Percentiles rank a stretch among this genome's conserved stretches.
phyloP scores from a whole-genome alignment of 2,888 invertebrate species.

The Cheilosia grossa region DNA sequence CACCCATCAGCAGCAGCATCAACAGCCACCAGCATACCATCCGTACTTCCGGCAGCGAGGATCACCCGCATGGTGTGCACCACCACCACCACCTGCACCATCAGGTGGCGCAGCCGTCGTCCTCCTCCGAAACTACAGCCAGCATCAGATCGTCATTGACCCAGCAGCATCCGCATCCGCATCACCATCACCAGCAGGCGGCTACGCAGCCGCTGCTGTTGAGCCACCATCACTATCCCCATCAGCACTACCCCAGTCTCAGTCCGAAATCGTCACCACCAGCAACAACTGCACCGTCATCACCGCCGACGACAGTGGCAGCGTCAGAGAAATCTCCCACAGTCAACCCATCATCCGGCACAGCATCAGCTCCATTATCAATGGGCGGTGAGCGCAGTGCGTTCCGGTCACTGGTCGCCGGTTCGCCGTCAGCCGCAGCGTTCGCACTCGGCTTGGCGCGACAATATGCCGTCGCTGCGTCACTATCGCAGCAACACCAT shows the following conservation, averaged over 20 bases:
- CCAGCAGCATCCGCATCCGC: slow-evolving; percentile 73
- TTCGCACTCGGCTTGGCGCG: slow-evolving; percentile 82
- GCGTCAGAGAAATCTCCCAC: slow-evolving; percentile 75
- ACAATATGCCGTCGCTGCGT: slow-evolving; percentile 81
- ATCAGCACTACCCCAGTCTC: slow-evolving; percentile 71
- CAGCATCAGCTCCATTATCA: slow-evolving; percentile 83
- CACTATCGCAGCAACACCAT: slow-evolving; percentile 81
- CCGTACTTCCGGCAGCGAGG: slow-evolving; percentile 73
- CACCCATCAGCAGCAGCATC: slow-evolving; percentile 83
- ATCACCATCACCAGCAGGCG: slow-evolving; percentile 82
- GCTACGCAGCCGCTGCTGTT: slow-evolving; percentile 60
- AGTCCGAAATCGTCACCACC: slow-evolving; percentile 77
- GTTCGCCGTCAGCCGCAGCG: slow-evolving; percentile 86
- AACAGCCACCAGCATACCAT: slow-evolving; percentile 68
- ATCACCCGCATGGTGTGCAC: slow-evolving; percentile 65
- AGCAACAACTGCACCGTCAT: slow-evolving; percentile 84
- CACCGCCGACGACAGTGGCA: slow-evolving; percentile 41
- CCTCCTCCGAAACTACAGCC: slow-evolving; percentile 68
- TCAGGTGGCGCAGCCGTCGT: slow-evolving; percentile 3
- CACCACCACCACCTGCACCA: slow-evolving; percentile 57
- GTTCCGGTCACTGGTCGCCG: slow-evolving; percentile 90
- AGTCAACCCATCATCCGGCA: slow-evolving; percentile 77
- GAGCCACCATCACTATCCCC: slow-evolving; percentile 70
- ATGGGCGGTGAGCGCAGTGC: slow-evolving; percentile 97
- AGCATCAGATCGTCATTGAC: slow-evolving; percentile 77